A percentile compares a stretch with the other conserved stretches of the same genome.
Conservation (phyloP, 2,888 invertebrate genomes). For the Diaprepes abbreviatus region DNA sequence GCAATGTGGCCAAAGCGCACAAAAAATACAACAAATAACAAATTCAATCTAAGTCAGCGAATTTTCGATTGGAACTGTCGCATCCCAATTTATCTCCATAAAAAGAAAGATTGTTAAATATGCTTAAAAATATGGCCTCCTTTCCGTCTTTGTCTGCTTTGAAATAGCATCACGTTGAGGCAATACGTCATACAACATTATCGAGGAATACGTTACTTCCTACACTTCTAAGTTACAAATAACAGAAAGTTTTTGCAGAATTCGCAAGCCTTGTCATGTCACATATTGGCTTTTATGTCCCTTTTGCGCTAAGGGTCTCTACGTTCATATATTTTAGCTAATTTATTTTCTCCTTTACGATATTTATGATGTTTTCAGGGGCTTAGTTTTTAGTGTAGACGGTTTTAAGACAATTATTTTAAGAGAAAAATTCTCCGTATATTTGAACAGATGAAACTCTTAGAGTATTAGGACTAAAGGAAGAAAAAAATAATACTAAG, state of each 20-base stretch:
- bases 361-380: background rate
- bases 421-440: too few species aligned
- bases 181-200: constrained; percentile 59
- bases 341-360: constrained; percentile 2
- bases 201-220: constrained; percentile 52
- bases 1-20: too few species aligned
- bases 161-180: constrained; percentile 59
- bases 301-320: constrained; percentile 19
- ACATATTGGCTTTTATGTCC: constrained; percentile 54
- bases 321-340: constrained; percentile 13
- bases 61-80: constrained; percentile 35
- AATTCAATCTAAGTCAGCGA: constrained; percentile 26
- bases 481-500: too few species aligned
- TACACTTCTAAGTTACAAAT: constrained; percentile 57
- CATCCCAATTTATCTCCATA: constrained; percentile 41
- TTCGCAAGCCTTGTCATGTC: constrained; percentile 56
- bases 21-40: background rate
- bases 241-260: constrained; percentile 56
- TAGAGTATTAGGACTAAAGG: too few species aligned
- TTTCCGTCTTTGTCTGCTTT: constrained; percentile 41
- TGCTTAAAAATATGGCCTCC: constrained; percentile 39
- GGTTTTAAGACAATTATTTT: too few species aligned
- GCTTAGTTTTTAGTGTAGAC: background rate
- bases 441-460: too few species aligned
- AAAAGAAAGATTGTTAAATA: constrained; percentile 45